phyloP scores from a whole-genome alignment of 2,113 vertebrate genomes.

The Nyctereutes procyonoides region DNA sequence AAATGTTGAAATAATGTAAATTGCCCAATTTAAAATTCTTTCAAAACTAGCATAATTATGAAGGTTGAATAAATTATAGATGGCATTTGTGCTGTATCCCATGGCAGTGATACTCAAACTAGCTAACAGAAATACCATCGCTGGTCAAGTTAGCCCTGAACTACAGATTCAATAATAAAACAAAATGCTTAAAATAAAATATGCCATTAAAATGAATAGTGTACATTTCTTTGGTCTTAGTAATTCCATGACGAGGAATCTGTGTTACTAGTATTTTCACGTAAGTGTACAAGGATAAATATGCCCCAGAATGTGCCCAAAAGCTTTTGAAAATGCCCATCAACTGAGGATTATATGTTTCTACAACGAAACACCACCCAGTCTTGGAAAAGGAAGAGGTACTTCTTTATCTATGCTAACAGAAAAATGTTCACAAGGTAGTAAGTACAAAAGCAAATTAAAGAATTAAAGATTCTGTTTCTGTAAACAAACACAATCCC shows the following conservation, averaged over 20 bases:
- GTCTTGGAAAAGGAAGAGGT: neutral
- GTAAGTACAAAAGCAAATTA: neutral
- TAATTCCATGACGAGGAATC: neutral
- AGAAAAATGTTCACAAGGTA: neutral
- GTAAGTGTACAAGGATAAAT: neutral
- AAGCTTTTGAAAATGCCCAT: neutral
- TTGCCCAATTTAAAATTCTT: neutral
- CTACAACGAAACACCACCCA: neutral
- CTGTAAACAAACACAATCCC: neutral
- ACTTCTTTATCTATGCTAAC: neutral
- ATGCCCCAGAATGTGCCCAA: neutral
- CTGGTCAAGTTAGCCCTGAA: neutral
- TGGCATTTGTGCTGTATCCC: fast-evolving
- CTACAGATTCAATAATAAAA: neutral
- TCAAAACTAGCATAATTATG: neutral
- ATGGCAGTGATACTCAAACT: neutral
- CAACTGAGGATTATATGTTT: neutral
- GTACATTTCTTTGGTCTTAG: neutral
- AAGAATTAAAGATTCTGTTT: neutral
- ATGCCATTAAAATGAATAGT: neutral
- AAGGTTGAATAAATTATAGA: neutral
- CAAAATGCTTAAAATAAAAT: neutral
- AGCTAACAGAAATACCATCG: neutral
- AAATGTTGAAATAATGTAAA: constrained; percentile 1
- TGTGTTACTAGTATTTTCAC: neutral